Conservation (phyloP, 2,797 vertebrate species). For the Calcarius lapponicus region DNA sequence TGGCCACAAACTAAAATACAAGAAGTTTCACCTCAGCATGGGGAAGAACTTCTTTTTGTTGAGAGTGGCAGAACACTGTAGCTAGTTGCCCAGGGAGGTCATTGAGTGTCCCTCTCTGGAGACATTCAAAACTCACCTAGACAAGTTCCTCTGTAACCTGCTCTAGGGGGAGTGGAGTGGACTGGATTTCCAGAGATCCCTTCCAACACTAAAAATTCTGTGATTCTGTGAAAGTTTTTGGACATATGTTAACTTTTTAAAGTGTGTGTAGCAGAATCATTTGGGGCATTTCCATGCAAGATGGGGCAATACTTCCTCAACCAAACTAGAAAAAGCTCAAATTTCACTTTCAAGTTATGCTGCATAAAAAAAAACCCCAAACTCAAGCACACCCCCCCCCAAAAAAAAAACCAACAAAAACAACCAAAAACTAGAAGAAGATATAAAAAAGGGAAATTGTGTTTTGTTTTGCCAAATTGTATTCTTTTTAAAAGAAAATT, state of each 20-base stretch:
- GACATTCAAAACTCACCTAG: neutral
- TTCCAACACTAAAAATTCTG: neutral
- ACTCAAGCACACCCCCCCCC: no score
- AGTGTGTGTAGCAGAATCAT: neutral
- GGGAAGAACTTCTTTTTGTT: neutral
- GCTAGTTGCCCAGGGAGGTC: no score
- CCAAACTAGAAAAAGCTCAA: neutral
- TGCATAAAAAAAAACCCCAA: rapidly evolving
- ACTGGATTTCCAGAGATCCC: neutral
- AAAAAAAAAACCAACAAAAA: neutral
- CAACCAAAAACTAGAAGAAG: rapidly evolving
- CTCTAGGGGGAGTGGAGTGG: rapidly evolving
- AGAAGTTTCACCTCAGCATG: neutral
- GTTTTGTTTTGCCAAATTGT: neutral
- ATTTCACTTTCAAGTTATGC: neutral
- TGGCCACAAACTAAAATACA: neutral
- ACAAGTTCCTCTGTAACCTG: neutral
- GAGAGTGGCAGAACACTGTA: neutral
- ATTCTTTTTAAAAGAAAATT: neutral
- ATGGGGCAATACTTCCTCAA: neutral
- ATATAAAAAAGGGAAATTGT: neutral
- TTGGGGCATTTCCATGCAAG: neutral
- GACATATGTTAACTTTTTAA: neutral
- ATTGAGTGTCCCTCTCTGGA: neutral
- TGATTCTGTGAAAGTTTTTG: neutral